Percentiles rank a stretch among this genome's conserved stretches.
Conservation (phyloP, 2,113 vertebrate genomes). For the Saimiri boliviensis region DNA sequence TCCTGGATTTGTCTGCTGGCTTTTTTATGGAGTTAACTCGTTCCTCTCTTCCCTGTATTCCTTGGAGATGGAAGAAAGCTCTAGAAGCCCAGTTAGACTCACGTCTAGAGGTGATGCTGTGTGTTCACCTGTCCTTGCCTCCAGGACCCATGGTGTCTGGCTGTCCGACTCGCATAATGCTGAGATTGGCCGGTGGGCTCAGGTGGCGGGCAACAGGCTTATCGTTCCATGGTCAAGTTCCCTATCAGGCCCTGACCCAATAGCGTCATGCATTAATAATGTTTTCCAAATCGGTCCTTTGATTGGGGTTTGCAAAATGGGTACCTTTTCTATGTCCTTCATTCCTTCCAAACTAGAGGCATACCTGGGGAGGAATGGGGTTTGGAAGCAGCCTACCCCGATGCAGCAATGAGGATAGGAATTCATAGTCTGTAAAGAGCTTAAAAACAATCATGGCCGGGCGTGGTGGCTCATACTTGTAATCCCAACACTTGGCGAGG, state of each 20-base stretch:
- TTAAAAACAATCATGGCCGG: neutral
- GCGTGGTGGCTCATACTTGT: too few species aligned
- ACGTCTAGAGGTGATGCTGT: fast-evolving
- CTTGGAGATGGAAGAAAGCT: fast-evolving
- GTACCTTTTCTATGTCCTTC: neutral
- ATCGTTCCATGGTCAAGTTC: neutral
- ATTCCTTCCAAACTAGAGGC: neutral
- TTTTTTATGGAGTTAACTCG: neutral
- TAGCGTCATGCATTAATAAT: too few species aligned
- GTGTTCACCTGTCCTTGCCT: fast-evolving
- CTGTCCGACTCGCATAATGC: fast-evolving
- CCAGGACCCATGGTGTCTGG: fast-evolving
- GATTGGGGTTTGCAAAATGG: neutral
- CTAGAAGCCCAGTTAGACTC: neutral
- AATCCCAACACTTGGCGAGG: too few species aligned
- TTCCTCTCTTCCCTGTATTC: neutral
- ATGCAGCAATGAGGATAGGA: neutral
- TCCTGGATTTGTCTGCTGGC: neutral
- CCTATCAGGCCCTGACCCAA: too few species aligned
- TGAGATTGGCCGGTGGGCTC: too few species aligned
- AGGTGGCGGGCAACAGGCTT: neutral
- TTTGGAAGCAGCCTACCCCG: neutral
- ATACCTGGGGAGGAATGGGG: neutral
- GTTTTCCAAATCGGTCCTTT: neutral
- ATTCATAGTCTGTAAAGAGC: neutral